Evolutionary conservation across 1,140 invertebrate species (phyloP).

Genomic region (Drosophila leontia): DNA sequence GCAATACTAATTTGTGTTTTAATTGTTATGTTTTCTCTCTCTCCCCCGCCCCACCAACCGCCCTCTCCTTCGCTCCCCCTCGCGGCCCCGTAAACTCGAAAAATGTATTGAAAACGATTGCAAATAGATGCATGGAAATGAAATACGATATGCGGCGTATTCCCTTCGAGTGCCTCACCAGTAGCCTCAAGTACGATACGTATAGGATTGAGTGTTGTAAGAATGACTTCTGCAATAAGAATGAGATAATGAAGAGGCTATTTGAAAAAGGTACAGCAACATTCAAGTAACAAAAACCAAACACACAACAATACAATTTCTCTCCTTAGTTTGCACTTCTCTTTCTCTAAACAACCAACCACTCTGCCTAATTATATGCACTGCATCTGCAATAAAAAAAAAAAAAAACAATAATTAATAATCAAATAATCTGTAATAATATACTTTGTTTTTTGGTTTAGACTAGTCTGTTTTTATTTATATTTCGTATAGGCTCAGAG

Average conservation of each 20-base stretch:
- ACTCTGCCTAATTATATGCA: conserved; percentile 67
- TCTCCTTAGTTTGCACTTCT: conserved; percentile 67
- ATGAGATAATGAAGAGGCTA: conserved; percentile 79
- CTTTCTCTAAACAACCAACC: conserved; percentile 42
- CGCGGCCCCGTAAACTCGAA: conserved; percentile 18
- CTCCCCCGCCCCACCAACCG: conserved; percentile 11
- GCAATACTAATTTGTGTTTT: conserved; percentile 59
- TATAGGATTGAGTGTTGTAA: conserved; percentile 83
- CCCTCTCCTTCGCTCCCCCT: conserved; percentile 14
- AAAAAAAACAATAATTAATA: conserved; percentile 40
- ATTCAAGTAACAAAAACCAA: conserved; percentile 50
- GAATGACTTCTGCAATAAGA: conserved; percentile 84
- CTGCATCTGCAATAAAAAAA: conserved; percentile 45
- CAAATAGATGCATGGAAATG: conserved; percentile 71
- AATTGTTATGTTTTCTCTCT: conserved; percentile 57
- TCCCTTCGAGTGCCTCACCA: conserved; percentile 80
- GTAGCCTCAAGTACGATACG: conserved; percentile 65
- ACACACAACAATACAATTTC: conserved; percentile 41
- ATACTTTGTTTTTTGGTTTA: conserved; percentile 38
- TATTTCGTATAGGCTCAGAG: conserved; percentile 18
- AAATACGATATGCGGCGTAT: conserved; percentile 79
- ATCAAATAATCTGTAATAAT: conserved; percentile 49
- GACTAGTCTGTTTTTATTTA: conserved; percentile 30
- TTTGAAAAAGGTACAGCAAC: conserved; percentile 77
- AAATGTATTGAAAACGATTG: conserved; percentile 30